A percentile compares a stretch with the other conserved stretches of the same genome.
phyloP scores from a whole-genome alignment of 2,888 invertebrate genomes.

The Miltochrista miniata region DNA sequence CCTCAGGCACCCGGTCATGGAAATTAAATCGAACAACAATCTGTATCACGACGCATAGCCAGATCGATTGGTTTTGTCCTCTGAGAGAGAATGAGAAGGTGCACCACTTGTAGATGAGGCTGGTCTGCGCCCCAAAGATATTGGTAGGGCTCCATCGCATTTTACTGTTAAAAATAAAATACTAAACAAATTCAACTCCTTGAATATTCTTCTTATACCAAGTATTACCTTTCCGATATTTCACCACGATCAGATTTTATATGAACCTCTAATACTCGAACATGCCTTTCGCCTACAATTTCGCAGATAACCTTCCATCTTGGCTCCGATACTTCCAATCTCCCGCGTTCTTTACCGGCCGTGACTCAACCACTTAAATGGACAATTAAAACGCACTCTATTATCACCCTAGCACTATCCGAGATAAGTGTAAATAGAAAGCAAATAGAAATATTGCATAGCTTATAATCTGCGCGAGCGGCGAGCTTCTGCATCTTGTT shows the following conservation, averaged over 20 bases:
- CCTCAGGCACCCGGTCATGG: too few species aligned
- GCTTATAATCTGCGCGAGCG: slow-evolving; percentile 46
- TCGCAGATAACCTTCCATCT: slow-evolving; percentile 3
- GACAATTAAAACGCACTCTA: slow-evolving; percentile 40
- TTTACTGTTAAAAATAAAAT: not conserved
- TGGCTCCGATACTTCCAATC: slow-evolving; percentile 21
- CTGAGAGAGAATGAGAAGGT: too few species aligned
- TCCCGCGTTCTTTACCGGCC: slow-evolving; percentile 29
- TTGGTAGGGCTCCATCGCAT: too few species aligned
- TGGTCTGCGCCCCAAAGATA: not conserved
- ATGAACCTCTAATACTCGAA: not conserved
- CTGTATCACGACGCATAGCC: too few species aligned
- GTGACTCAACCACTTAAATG: slow-evolving; percentile 34
- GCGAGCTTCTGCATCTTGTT: slow-evolving; percentile 70
- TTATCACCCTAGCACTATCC: slow-evolving; percentile 14
- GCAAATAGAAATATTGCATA: slow-evolving; percentile 68
- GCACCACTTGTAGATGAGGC: not conserved
- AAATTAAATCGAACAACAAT: too few species aligned
- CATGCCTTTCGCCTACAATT: not conserved
- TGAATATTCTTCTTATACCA: not conserved
- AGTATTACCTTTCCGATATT: not conserved
- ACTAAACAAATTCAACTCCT: not conserved
- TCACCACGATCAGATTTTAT: slow-evolving; percentile 2
- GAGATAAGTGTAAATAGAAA: slow-evolving; percentile 28
- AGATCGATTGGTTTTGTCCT: too few species aligned